These are phyloP conservation scores for Coregonus clupeaformis DNA, from an alignment of 2,113 vertebrate genomes.

Conservation along the genomic window DNA sequence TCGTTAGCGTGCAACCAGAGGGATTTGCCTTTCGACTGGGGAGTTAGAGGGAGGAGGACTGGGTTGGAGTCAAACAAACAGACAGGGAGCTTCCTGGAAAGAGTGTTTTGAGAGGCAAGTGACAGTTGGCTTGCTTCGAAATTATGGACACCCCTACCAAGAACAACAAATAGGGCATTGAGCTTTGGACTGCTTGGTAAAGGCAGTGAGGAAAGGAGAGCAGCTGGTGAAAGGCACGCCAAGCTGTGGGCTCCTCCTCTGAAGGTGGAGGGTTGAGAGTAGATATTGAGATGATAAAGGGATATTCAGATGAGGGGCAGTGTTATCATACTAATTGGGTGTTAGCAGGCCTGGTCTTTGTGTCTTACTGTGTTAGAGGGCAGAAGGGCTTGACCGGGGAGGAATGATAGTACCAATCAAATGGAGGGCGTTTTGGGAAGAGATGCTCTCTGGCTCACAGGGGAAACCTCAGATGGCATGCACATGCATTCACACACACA, in stretches of 20 bases:
- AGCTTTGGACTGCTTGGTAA: conserved; percentile 23
- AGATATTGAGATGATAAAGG: conserved; percentile 46
- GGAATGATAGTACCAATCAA: neutral
- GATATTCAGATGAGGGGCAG: conserved; percentile 56
- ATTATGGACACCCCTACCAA: conserved; percentile 60
- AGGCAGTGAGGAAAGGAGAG: conserved; percentile 41
- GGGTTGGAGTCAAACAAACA: neutral
- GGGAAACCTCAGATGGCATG: neutral
- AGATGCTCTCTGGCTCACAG: neutral
- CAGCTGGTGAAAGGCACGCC: conserved; percentile 55
- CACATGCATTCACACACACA: neutral
- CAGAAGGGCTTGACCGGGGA: conserved; percentile 12
- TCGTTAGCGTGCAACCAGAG: conserved; percentile 33
- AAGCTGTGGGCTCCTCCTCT: conserved; percentile 41
- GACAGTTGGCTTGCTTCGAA: conserved; percentile 53
- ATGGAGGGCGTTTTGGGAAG: conserved; percentile 11
- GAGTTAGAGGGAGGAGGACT: conserved; percentile 32
- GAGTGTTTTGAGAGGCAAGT: conserved; percentile 46
- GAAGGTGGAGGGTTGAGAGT: conserved; percentile 44
- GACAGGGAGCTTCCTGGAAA: conserved; percentile 24
- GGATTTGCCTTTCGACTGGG: conserved; percentile 59
- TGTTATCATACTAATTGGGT: conserved; percentile 64
- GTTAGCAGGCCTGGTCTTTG: conserved; percentile 54
- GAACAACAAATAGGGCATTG: conserved; percentile 55
- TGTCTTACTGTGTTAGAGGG: conserved; percentile 25